A percentile compares a stretch with the other conserved stretches of the same genome.
Evolutionary conservation across 1,140 invertebrate genomes (phyloP).

Genomic region (Elymnias hypermnestra): DNA sequence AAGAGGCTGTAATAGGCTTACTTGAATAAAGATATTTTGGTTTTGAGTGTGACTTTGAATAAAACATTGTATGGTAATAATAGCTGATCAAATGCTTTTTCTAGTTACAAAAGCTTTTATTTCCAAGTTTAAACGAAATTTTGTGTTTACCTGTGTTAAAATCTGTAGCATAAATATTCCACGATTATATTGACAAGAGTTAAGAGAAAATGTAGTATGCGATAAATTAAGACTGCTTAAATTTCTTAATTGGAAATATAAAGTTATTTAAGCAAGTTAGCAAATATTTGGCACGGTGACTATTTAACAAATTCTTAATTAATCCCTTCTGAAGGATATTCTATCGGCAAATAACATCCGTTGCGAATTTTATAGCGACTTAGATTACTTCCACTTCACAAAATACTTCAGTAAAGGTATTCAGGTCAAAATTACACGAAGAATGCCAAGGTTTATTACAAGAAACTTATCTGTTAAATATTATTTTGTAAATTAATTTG

Average conservation of each 20-base stretch:
- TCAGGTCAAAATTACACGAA: slow-evolving; percentile 21
- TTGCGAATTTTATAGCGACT: slow-evolving; percentile 20
- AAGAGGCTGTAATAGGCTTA: too few species aligned
- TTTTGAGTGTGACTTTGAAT: too few species aligned
- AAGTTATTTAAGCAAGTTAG: slow-evolving; percentile 4
- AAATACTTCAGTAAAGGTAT: slow-evolving; percentile 21
- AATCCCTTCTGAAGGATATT: slow-evolving; percentile 20
- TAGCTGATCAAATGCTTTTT: too few species aligned
- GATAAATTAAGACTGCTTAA: neutral
- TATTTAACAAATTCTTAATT: slow-evolving; percentile 21
- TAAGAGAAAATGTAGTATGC: too few species aligned
- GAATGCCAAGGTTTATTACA: slow-evolving; percentile 10
- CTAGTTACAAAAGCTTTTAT: too few species aligned
- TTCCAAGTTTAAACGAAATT: too few species aligned
- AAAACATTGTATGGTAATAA: too few species aligned
- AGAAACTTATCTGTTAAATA: neutral
- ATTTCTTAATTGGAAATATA: slow-evolving; percentile 1
- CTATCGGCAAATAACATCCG: slow-evolving; percentile 18
- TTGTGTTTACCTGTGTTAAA: too few species aligned
- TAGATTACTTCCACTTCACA: slow-evolving; percentile 24
- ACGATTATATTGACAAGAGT: too few species aligned
- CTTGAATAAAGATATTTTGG: too few species aligned
- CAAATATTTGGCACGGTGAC: slow-evolving; percentile 13
- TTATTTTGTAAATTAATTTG: too few species aligned
- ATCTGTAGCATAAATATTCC: too few species aligned